Percentiles rank a stretch among this genome's conserved stretches.
Conservation (phyloP, 1,140 invertebrate genomes). For the Cherax destructor region DNA sequence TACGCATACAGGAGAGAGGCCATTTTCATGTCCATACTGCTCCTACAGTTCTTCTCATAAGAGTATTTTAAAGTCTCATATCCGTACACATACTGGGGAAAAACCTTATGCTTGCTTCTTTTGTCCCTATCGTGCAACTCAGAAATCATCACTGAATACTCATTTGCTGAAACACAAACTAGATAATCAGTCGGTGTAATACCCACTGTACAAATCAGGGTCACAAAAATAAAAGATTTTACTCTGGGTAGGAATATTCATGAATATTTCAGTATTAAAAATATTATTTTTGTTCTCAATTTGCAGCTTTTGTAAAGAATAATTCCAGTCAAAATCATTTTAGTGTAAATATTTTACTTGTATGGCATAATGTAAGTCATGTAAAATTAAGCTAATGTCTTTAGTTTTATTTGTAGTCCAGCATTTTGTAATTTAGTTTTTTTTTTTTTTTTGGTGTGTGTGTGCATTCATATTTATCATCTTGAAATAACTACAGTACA, state of each 20-base stretch:
- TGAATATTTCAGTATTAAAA: not conserved
- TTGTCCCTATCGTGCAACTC: conserved; percentile 20
- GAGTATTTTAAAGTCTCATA: conserved; percentile 14
- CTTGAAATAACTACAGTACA: no score
- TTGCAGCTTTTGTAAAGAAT: not conserved
- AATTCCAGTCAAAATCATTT: not conserved
- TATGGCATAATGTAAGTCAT: not conserved
- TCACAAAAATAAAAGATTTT: not conserved
- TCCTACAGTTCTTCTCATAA: conserved; percentile 19
- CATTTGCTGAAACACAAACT: conserved; percentile 26
- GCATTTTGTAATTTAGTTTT: not conserved
- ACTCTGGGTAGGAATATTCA: not conserved
- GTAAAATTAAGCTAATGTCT: not conserved
- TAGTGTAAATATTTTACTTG: no score
- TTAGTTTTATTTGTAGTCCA: no score
- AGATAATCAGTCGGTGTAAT: not conserved
- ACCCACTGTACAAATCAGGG: not conserved
- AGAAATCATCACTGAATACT: conserved; percentile 18
- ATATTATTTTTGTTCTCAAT: not conserved
- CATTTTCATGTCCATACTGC: conserved; percentile 5
- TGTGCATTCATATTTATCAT: no score
- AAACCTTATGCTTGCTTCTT: conserved; percentile 9
- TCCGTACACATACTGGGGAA: conserved; percentile 24
- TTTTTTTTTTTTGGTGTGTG: not conserved
- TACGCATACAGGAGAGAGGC: conserved; percentile 10